Evolutionary conservation across 2,113 vertebrate genomes (phyloP).

Genomic region (Rhea pennata): DNA sequence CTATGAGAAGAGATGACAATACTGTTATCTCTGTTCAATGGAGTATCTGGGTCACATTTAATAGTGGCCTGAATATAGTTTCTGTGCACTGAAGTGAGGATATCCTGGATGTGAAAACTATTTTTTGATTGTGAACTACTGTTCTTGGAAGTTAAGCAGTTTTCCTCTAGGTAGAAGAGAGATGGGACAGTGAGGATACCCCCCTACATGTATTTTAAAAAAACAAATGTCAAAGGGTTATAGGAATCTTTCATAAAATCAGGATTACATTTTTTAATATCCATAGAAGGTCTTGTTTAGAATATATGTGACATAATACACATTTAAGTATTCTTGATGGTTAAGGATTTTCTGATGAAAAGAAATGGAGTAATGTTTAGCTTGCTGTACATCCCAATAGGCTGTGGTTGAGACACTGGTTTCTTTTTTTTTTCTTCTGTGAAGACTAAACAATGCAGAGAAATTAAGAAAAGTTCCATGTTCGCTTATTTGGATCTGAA

Average conservation of each 20-base stretch:
- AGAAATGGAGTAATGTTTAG: not conserved
- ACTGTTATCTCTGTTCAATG: not conserved
- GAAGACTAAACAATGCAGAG: not conserved
- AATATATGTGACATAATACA: not conserved
- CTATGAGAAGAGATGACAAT: not conserved
- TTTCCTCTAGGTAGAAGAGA: not conserved
- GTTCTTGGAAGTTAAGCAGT: not conserved
- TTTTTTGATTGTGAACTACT: not conserved
- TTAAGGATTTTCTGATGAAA: not conserved
- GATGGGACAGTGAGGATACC: not conserved
- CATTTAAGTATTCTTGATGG: not conserved
- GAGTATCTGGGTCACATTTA: not conserved
- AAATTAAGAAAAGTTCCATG: not conserved
- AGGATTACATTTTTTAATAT: not conserved
- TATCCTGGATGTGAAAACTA: not conserved
- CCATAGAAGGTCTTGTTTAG: not conserved
- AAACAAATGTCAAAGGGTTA: not conserved
- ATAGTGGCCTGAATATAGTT: not conserved
- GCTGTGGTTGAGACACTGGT: not conserved
- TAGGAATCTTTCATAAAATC: not conserved
- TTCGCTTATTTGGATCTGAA: not conserved
- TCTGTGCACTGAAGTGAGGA: not conserved
- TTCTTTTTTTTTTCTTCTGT: not conserved
- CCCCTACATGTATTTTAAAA: not conserved
- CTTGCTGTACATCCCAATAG: not conserved